Conservation (phyloP, 2,113 vertebrate genomes). For the Melanerpes aurifrons region DNA sequence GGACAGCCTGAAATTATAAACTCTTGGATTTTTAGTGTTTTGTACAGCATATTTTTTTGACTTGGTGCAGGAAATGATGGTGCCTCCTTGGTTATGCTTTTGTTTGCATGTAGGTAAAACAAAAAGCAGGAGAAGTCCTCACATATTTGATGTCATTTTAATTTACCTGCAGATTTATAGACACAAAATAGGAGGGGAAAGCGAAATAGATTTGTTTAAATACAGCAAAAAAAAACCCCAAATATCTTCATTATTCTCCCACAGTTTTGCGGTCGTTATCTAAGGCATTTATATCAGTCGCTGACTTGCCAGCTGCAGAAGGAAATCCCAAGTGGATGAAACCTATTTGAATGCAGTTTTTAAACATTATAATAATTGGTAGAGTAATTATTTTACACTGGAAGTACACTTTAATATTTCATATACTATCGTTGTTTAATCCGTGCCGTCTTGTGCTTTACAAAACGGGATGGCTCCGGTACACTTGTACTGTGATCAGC, state of each 20-base stretch:
- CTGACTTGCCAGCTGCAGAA: background rate
- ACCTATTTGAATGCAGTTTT: constrained; percentile 43
- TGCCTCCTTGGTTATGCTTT: background rate
- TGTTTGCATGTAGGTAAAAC: background rate
- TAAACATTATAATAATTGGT: constrained; percentile 39
- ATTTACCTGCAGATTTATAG: background rate
- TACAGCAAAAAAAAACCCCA: background rate
- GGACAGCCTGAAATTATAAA: background rate
- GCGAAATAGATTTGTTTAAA: background rate
- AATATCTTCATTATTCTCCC: background rate
- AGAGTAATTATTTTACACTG: constrained; percentile 51
- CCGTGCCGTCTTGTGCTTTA: constrained; percentile 11
- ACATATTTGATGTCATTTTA: background rate
- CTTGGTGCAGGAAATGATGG: background rate
- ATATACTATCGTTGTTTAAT: constrained; percentile 8
- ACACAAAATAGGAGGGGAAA: background rate
- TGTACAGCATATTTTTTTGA: background rate
- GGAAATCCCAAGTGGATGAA: constrained; percentile 15
- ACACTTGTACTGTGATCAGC: background rate
- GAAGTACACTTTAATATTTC: constrained; percentile 40
- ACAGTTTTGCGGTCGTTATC: constrained; percentile 10
- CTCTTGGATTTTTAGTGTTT: background rate
- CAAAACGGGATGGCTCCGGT: background rate
- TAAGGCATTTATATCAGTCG: background rate
- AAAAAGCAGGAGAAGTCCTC: background rate